A percentile compares a stretch with the other conserved stretches of the same genome.
phyloP scores from a whole-genome alignment of 2,113 vertebrate genomes.

The Notarius quadriscutis region DNA sequence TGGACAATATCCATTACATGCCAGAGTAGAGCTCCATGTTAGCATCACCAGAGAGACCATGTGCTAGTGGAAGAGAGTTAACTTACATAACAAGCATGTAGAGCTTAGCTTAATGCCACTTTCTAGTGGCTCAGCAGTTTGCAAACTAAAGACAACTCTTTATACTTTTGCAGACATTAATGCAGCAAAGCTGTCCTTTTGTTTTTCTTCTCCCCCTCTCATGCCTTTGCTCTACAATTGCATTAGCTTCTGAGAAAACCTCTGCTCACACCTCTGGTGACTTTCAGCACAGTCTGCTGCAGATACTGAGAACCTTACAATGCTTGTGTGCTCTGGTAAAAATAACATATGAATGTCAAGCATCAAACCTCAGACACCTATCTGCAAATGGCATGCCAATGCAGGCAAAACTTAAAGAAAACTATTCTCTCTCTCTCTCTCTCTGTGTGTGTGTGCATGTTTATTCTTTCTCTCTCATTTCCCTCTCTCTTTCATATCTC shows the following conservation, averaged over 20 bases:
- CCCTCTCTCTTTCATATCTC: constrained; percentile 8
- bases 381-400: constrained; percentile 62
- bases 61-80: constrained; percentile 44
- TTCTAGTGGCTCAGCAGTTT: constrained; percentile 38
- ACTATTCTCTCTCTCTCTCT: not conserved
- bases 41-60: constrained; percentile 17
- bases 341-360: constrained; percentile 72
- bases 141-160: constrained; percentile 20
- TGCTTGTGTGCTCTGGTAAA: constrained; percentile 56
- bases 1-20: constrained; percentile 20
- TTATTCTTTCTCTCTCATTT: not conserved
- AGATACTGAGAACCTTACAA: constrained; percentile 62
- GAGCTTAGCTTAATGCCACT: constrained; percentile 40
- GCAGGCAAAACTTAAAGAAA: constrained; percentile 43
- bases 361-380: constrained; percentile 68
- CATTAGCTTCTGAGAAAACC: constrained; percentile 45
- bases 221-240: constrained; percentile 55
- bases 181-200: not conserved
- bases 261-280: constrained; percentile 52
- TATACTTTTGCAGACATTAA: constrained; percentile 13
- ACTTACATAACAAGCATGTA: constrained; percentile 29
- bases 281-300: constrained; percentile 33
- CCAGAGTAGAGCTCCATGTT: not conserved
- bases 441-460: constrained; percentile 14
- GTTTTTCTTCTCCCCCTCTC: not conserved